Percentiles rank a stretch among this genome's conserved stretches.
phyloP scores from a whole-genome alignment of 1,140 invertebrate genomes.

The Rhopalosiphum padi region DNA sequence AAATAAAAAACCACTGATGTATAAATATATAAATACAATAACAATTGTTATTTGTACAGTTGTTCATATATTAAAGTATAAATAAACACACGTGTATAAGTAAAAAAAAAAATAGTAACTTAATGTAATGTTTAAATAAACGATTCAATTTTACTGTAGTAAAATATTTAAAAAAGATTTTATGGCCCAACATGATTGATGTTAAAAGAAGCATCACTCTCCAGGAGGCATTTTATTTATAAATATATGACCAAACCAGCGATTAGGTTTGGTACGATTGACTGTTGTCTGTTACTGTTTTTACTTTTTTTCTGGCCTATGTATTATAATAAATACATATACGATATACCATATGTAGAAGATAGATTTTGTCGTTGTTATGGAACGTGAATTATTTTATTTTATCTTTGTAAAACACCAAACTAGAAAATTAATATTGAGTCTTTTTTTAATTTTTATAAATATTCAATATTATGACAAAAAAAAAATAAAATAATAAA shows the following conservation, averaged over 20 bases:
- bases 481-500: background rate
- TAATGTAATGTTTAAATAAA: background rate
- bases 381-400: background rate
- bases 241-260: background rate
- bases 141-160: background rate
- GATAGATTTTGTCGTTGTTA: background rate
- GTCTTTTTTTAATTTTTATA: background rate
- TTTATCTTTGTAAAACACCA: background rate
- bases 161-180: conserved; percentile 1
- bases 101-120: background rate
- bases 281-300: background rate
- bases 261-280: background rate
- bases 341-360: background rate
- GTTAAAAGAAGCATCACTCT: background rate
- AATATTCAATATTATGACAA: background rate
- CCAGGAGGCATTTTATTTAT: conserved; percentile 17
- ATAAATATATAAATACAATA: background rate
- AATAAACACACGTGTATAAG: background rate
- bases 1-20: background rate
- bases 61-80: background rate
- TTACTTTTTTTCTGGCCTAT: background rate
- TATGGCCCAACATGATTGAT: background rate
- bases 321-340: background rate
- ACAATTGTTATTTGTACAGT: background rate
- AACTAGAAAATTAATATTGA: background rate